These are phyloP conservation scores for Ochotona curzoniae DNA, from an alignment of 2,113 vertebrate genomes.

Conservation along the genomic window DNA sequence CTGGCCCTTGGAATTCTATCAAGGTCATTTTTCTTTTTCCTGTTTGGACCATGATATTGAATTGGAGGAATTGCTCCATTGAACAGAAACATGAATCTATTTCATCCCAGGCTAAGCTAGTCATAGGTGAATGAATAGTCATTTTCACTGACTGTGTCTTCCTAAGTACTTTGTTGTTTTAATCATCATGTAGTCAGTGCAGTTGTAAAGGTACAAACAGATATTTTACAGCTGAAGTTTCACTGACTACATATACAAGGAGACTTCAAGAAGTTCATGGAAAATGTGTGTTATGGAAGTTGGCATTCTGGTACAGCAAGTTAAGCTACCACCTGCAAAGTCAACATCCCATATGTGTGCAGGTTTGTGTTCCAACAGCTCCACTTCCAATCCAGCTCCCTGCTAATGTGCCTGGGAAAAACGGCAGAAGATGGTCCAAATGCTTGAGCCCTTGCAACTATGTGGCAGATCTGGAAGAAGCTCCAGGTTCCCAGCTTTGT, in stretches of 20 bases:
- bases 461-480: too few species aligned
- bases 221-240: conserved; percentile 35
- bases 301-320: too few species aligned
- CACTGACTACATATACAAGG: not conserved
- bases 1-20: not conserved
- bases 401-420: too few species aligned
- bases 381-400: too few species aligned
- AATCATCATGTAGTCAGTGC: not conserved
- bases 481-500: too few species aligned
- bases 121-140: not conserved
- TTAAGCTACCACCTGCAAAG: too few species aligned
- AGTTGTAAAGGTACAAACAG: not conserved
- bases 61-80: conserved; percentile 32
- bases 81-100: not conserved
- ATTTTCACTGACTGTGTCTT: not conserved
- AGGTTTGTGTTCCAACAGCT: too few species aligned
- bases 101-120: conserved; percentile 26
- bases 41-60: not conserved
- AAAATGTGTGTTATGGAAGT: too few species aligned
- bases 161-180: conserved; percentile 8
- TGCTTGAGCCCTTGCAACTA: too few species aligned
- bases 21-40: conserved; percentile 7
- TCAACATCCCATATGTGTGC: too few species aligned
- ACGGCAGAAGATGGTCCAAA: too few species aligned
- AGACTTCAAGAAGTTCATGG: too few species aligned